phyloP scores from a whole-genome alignment of 2,797 vertebrate species.

The Cyprinella venusta region DNA sequence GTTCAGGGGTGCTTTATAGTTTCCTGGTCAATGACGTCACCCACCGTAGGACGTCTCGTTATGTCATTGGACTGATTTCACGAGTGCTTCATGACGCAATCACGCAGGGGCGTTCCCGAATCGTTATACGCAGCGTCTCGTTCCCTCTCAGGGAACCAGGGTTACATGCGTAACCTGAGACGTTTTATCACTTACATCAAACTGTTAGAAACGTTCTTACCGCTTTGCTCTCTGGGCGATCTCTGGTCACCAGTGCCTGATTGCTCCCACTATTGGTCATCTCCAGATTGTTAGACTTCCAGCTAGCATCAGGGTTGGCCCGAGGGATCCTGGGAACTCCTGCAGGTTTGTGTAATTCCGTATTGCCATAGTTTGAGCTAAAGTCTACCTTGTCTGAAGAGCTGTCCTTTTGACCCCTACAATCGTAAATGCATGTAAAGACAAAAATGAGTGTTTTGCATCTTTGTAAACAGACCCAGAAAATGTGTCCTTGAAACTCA shows the following conservation, averaged over 20 bases:
- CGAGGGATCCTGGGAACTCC: conserved; percentile 61
- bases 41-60: too few relatives aligned
- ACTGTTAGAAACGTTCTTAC: conserved; percentile 14
- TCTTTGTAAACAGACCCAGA: neutral
- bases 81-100: too few relatives aligned
- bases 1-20: too few relatives aligned
- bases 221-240: conserved; percentile 27
- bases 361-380: neutral
- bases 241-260: conserved; percentile 45
- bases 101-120: too few relatives aligned
- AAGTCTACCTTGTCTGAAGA: neutral
- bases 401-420: conserved; percentile 34
- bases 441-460: neutral
- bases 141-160: too few relatives aligned
- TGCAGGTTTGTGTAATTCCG: conserved; percentile 48
- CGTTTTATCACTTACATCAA: neutral
- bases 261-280: conserved; percentile 58
- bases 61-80: too few relatives aligned
- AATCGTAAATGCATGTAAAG: neutral
- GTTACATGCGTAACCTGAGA: too few relatives aligned
- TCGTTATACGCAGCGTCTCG: too few relatives aligned
- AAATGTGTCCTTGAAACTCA: neutral
- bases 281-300: conserved; percentile 57
- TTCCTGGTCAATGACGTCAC: too few relatives aligned
- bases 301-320: conserved; percentile 45